phyloP scores from a whole-genome alignment of 2,888 invertebrate genomes.

The Gymnoscelis rufifasciata region DNA sequence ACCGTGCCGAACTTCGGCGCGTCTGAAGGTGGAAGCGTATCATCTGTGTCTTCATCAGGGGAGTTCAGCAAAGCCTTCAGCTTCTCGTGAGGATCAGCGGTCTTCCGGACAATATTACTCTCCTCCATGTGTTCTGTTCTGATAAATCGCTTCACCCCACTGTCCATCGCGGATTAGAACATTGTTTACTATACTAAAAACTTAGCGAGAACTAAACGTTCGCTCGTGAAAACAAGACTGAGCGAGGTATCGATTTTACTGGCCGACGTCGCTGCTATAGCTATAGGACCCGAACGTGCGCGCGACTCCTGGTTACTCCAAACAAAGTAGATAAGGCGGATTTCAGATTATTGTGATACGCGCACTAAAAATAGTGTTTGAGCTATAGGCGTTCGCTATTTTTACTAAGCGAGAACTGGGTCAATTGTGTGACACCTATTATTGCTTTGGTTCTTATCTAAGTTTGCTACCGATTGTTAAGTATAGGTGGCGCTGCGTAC shows the following conservation, averaged over 20 bases:
- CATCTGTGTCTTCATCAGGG: slow-evolving; percentile 68
- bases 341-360: slow-evolving; percentile 64
- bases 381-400: slow-evolving; percentile 76
- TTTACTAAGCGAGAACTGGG: slow-evolving; percentile 72
- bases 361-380: slow-evolving; percentile 74
- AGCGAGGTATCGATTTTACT: slow-evolving; percentile 45
- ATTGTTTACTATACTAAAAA: slow-evolving; percentile 74
- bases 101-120: slow-evolving; percentile 51
- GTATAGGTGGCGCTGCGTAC: slow-evolving; percentile 38
- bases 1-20: slow-evolving; percentile 86
- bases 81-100: slow-evolving; percentile 68
- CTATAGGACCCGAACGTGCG: slow-evolving; percentile 24
- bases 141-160: slow-evolving; percentile 65
- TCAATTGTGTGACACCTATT: slow-evolving; percentile 51
- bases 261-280: slow-evolving; percentile 34
- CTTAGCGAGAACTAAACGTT: slow-evolving; percentile 62
- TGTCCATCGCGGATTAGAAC: slow-evolving; percentile 63
- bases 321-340: slow-evolving; percentile 52
- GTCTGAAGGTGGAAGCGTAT: slow-evolving; percentile 65
- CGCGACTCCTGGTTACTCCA: slow-evolving; percentile 6
- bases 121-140: slow-evolving; percentile 75
- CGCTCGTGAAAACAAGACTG: slow-evolving; percentile 51
- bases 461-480: slow-evolving; percentile 31
- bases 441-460: slow-evolving; percentile 38
- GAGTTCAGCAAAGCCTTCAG: slow-evolving; percentile 67